phyloP scores from a whole-genome alignment of 2,888 invertebrate genomes.

The Nomada lathburiana region DNA sequence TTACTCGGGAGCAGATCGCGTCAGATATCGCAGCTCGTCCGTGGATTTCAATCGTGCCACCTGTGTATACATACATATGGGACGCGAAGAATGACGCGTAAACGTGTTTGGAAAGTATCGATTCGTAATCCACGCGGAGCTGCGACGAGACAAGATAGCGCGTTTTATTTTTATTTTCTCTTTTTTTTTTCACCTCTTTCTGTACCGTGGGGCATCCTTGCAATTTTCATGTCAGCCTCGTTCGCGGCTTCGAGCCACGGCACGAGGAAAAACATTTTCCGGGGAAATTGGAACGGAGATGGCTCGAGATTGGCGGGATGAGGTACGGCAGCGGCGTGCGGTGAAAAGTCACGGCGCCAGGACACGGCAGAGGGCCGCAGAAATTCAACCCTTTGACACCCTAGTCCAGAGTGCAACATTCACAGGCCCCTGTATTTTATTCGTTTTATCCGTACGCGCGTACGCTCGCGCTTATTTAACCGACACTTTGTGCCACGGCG shows the following conservation, averaged over 20 bases:
- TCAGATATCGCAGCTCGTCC: too few relatives aligned
- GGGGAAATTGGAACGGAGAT: slow-evolving; percentile 72
- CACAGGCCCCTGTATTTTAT: slow-evolving; percentile 6
- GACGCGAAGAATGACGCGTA: neutral
- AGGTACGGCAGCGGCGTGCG: slow-evolving; percentile 43
- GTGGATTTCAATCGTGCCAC: too few relatives aligned
- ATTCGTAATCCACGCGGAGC: slow-evolving; percentile 48
- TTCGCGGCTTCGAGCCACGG: slow-evolving; percentile 54
- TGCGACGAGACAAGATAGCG: slow-evolving; percentile 18
- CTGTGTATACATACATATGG: neutral
- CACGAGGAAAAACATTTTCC: slow-evolving; percentile 70
- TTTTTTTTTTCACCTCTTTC: slow-evolving; percentile 19
- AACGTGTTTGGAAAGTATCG: slow-evolving; percentile 48
- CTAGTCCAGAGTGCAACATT: slow-evolving; percentile 35
- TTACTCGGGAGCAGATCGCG: neutral
- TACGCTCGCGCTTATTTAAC: slow-evolving; percentile 34
- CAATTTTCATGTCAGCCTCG: slow-evolving; percentile 65
- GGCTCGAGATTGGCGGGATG: slow-evolving; percentile 62
- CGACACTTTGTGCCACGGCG: slow-evolving; percentile 5
- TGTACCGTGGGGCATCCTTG: slow-evolving; percentile 43
- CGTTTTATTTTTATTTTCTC: slow-evolving; percentile 11
- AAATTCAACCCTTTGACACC: slow-evolving; percentile 54
- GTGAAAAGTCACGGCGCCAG: slow-evolving; percentile 52
- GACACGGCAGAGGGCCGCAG: slow-evolving; percentile 28
- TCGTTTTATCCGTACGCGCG: slow-evolving; percentile 7